Evolutionary conservation across 1,140 invertebrate species (phyloP).

Genomic region (Pseudomyrmex dendroicus): DNA sequence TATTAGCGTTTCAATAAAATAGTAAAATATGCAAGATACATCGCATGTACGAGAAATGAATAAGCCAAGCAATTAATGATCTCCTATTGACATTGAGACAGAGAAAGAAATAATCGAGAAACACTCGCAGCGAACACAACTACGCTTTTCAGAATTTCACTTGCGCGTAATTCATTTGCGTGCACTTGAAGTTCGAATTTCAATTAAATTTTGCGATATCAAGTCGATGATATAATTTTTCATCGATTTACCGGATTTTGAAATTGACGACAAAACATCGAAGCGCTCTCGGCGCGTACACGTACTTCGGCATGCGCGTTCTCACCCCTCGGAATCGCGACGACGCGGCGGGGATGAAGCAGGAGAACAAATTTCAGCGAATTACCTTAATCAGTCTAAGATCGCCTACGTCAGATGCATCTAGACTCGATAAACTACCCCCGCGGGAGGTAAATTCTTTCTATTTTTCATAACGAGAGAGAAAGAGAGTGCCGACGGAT

Average conservation of each 20-base stretch:
- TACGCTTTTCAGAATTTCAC: neutral
- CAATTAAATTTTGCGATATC: neutral
- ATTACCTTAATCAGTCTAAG: conserved; percentile 57
- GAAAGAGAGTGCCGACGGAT: neutral
- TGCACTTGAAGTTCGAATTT: neutral
- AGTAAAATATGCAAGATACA: too few relatives aligned
- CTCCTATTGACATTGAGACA: neutral
- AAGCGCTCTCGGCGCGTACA: neutral
- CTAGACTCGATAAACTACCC: conserved; percentile 35
- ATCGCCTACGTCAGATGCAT: conserved; percentile 45
- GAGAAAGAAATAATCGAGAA: neutral
- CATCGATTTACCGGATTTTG: neutral
- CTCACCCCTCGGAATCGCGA: neutral
- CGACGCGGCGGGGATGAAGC: conserved; percentile 41
- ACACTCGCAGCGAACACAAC: neutral
- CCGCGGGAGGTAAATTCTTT: conserved; percentile 4
- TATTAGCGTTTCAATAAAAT: too few relatives aligned
- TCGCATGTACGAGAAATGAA: too few relatives aligned
- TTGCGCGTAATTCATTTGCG: neutral
- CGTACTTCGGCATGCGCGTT: conserved; percentile 33
- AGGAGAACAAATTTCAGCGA: conserved; percentile 45
- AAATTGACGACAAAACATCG: conserved; percentile 1
- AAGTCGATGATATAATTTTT: conserved; percentile 13
- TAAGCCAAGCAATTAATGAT: neutral
- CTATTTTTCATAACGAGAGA: conserved; percentile 26